A percentile compares a stretch with the other conserved stretches of the same genome.
phyloP scores from a whole-genome alignment of 2,888 invertebrate genomes.

The Lymantria monacha region DNA sequence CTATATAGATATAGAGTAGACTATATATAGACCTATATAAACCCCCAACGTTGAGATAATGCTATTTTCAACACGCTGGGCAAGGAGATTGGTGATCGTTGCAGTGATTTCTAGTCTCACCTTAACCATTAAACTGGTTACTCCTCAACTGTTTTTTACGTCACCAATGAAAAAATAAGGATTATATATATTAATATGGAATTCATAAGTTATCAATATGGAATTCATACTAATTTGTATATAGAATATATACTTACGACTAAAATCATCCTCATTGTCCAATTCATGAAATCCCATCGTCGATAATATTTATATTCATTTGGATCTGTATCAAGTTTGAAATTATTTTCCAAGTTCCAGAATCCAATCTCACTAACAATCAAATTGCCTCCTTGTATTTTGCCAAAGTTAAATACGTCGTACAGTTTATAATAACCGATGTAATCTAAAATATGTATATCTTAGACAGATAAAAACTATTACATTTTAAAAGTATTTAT shows the following conservation, averaged over 20 bases:
- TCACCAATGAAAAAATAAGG: too few species aligned
- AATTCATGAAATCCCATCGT: constrained; percentile 53
- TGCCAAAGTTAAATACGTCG: constrained; percentile 59
- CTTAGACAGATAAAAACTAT: not conserved
- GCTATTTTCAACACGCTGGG: too few species aligned
- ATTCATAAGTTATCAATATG: too few species aligned
- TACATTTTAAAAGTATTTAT: not conserved
- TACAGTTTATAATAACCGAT: constrained; percentile 30
- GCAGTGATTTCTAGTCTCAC: too few species aligned
- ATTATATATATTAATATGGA: too few species aligned
- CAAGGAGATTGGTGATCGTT: too few species aligned
- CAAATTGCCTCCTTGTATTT: constrained; percentile 49
- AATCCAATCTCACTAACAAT: constrained; percentile 35
- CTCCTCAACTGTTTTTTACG: too few species aligned
- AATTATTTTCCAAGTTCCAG: constrained; percentile 34
- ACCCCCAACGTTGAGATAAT: too few species aligned
- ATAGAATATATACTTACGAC: constrained; percentile 44
- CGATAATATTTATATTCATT: constrained; percentile 51
- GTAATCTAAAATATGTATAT: constrained; percentile 18
- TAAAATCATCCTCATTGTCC: constrained; percentile 43
- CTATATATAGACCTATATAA: too few species aligned
- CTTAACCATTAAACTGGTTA: too few species aligned
- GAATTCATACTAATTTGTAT: too few species aligned
- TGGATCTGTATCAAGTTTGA: constrained; percentile 29
- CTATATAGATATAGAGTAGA: too few species aligned